A percentile compares a stretch with the other conserved stretches of the same genome.
Conservation (phyloP, 2,113 vertebrate genomes). For the Puntigrus tetrazona region DNA sequence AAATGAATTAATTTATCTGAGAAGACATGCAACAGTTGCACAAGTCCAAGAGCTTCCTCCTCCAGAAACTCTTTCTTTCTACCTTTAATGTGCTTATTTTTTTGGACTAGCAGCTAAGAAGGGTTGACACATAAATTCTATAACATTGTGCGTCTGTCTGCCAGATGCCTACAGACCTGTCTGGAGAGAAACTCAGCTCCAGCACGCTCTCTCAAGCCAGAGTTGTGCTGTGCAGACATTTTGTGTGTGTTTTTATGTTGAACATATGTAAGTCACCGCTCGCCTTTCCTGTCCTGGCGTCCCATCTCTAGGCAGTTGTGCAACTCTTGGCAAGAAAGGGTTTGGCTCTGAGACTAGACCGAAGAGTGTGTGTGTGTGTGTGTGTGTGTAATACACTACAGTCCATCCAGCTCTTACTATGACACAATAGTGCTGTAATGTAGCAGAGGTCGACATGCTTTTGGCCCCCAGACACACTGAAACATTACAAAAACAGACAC, state of each 20-base stretch:
- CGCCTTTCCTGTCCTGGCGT: conserved; percentile 46
- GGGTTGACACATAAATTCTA: conserved; percentile 26
- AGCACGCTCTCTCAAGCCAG: background rate
- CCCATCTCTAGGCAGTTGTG: conserved; percentile 41
- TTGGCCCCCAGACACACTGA: background rate
- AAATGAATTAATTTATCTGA: conserved; percentile 34
- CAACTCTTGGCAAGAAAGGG: conserved; percentile 47
- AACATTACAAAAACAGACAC: conserved; percentile 23
- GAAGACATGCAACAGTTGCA: conserved; percentile 45
- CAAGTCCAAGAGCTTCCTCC: conserved; percentile 19
- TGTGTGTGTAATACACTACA: conserved; percentile 39
- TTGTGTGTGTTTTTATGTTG: conserved; percentile 45
- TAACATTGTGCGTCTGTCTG: conserved; percentile 21
- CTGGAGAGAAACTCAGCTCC: background rate
- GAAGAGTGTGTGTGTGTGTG: conserved; percentile 33
- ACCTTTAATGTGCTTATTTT: background rate
- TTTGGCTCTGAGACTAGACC: conserved; percentile 42
- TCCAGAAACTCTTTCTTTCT: background rate
- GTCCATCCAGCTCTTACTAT: conserved; percentile 38
- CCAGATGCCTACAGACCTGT: background rate
- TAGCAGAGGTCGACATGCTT: conserved; percentile 32
- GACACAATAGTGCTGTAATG: conserved; percentile 45
- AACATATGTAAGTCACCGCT: conserved; percentile 52
- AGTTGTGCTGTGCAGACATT: conserved; percentile 12
- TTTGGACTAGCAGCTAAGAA: conserved; percentile 11